Conservation (phyloP, 2,888 invertebrate species). For the Smittia sp. region DNA sequence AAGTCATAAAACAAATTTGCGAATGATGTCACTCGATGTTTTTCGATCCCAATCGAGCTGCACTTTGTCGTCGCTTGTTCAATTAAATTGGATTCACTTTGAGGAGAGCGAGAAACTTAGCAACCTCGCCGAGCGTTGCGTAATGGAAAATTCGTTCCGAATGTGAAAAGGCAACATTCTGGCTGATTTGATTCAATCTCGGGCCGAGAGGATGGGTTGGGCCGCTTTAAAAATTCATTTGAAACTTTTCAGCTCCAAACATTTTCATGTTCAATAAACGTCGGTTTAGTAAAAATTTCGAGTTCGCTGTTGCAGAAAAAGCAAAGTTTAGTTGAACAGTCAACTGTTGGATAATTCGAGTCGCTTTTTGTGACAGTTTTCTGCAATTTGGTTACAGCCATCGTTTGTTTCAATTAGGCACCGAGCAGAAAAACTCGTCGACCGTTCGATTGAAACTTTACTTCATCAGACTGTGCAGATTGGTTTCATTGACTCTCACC, state of each 20-base stretch:
- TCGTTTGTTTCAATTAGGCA: no score
- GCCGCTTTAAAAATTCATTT: not conserved
- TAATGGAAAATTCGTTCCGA: not conserved
- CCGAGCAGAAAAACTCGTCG: no score
- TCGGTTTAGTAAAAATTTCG: not conserved
- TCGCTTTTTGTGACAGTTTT: no score
- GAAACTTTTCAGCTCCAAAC: not conserved
- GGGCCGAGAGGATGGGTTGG: constrained; percentile 10
- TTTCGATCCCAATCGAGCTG: not conserved
- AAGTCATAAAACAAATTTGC: constrained; percentile 39
- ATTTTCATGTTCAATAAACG: not conserved
- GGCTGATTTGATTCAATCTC: not conserved
- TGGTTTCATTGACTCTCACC: constrained; percentile 41
- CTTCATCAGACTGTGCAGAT: not conserved
- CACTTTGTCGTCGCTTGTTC: not conserved
- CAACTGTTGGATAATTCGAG: no score
- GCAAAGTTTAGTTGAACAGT: not conserved
- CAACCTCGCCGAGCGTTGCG: not conserved
- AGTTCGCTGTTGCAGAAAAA: not conserved
- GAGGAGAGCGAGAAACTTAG: not conserved
- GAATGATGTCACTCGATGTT: not conserved
- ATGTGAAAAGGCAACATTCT: no score
- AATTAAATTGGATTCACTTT: not conserved
- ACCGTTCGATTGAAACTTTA: no score
- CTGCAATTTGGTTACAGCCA: no score